A percentile compares a stretch with the other conserved stretches of the same genome.
phyloP scores from a whole-genome alignment of 1,140 invertebrate genomes.

The Ceratosolen fusciceps region DNA sequence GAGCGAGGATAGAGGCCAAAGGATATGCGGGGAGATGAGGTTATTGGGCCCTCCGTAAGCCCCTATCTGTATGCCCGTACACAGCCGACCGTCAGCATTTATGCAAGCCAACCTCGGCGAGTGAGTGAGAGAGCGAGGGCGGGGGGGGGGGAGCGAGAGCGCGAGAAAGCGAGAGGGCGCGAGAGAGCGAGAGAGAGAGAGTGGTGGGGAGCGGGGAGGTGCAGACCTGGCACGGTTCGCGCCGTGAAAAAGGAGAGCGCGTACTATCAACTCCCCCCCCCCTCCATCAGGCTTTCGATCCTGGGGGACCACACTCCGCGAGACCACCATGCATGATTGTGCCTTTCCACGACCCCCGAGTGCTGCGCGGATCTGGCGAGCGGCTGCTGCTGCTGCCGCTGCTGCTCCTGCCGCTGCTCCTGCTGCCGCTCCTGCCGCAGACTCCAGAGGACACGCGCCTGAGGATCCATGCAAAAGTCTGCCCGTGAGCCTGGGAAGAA shows the following conservation, averaged over 20 bases:
- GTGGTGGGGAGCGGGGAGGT: not conserved
- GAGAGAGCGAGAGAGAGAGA: not conserved
- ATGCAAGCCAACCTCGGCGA: not conserved
- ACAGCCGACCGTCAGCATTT: not conserved
- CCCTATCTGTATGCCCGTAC: not conserved
- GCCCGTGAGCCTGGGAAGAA: no score
- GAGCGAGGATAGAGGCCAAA: conserved; percentile 26
- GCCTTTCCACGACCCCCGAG: conserved; percentile 28
- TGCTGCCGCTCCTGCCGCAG: no score
- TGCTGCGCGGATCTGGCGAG: conserved; percentile 6
- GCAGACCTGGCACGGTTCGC: not conserved
- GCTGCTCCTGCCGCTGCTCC: not conserved
- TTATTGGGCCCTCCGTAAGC: not conserved
- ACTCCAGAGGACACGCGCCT: not conserved
- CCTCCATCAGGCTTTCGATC: not conserved
- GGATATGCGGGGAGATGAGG: not conserved
- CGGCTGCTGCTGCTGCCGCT: not conserved
- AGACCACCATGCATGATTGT: conserved; percentile 34
- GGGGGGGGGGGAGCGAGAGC: not conserved
- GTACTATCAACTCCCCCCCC: not conserved
- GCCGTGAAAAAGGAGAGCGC: conserved; percentile 10
- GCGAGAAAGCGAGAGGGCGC: not conserved
- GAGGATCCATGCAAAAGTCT: no score
- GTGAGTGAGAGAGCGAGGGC: not conserved
- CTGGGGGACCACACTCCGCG: conserved; percentile 42